phyloP scores from a whole-genome alignment of 1,140 invertebrate genomes.

The Pachypsylla venusta region DNA sequence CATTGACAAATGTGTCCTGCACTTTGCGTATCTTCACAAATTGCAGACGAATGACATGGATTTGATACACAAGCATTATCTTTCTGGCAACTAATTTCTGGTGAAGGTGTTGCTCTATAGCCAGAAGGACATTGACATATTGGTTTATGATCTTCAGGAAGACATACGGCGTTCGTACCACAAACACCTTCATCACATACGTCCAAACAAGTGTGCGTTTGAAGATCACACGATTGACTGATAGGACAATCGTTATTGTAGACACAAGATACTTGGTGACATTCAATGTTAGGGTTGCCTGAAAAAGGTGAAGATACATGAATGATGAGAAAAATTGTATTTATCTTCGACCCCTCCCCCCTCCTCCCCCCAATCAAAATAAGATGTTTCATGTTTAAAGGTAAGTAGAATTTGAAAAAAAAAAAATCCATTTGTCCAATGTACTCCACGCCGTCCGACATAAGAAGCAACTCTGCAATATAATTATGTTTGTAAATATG shows the following conservation, averaged over 20 bases:
- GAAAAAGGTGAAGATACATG: too few species aligned
- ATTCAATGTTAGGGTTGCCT: conserved; percentile 66
- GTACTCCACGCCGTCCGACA: too few species aligned
- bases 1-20: conserved; percentile 56
- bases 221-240: conserved; percentile 60
- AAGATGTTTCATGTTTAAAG: too few species aligned
- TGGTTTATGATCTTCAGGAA: conserved; percentile 62
- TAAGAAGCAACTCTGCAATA: too few species aligned
- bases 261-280: conserved; percentile 63
- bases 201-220: conserved; percentile 65
- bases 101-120: conserved; percentile 63
- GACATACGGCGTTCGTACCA: conserved; percentile 74
- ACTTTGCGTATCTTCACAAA: conserved; percentile 47
- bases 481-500: too few species aligned
- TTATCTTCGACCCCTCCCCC: too few species aligned
- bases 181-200: conserved; percentile 70
- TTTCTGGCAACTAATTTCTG: conserved; percentile 59
- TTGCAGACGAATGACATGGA: conserved; percentile 62
- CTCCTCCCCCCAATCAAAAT: too few species aligned
- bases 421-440: too few species aligned
- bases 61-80: conserved; percentile 53
- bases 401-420: too few species aligned
- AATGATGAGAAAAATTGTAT: neutral
- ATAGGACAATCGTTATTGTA: conserved; percentile 67
- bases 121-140: conserved; percentile 75